phyloP scores from a whole-genome alignment of 2,113 vertebrate species.

The Barnardius zonarius region DNA sequence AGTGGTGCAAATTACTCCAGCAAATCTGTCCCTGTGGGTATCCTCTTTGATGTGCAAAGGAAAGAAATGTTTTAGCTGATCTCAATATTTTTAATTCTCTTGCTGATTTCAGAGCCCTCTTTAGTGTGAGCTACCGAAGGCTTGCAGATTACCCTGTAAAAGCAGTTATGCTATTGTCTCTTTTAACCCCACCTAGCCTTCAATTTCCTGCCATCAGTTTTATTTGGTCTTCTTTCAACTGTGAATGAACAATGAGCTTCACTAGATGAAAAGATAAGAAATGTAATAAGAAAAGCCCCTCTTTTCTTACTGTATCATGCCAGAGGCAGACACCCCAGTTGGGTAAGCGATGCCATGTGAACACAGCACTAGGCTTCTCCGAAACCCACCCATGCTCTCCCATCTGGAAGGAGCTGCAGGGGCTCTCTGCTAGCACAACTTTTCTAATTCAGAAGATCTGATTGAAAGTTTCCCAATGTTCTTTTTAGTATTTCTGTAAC shows the following conservation, averaged over 20 bases:
- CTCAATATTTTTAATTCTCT: slow-evolving; percentile 60
- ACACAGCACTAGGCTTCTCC: fast-evolving
- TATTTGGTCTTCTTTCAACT: slow-evolving; percentile 2
- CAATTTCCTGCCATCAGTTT: slow-evolving; percentile 49
- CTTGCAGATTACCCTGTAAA: neutral
- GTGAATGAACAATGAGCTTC: neutral
- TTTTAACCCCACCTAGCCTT: slow-evolving; percentile 31
- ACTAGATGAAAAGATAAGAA: neutral
- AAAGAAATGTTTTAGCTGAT: slow-evolving; percentile 48
- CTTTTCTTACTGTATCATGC: neutral
- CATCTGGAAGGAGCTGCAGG: neutral
- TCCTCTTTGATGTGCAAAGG: slow-evolving; percentile 51
- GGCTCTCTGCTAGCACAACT: neutral
- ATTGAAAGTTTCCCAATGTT: neutral
- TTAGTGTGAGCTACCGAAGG: slow-evolving; percentile 7
- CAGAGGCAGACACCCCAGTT: fast-evolving
- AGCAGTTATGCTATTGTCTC: slow-evolving; percentile 35
- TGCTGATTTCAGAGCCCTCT: slow-evolving; percentile 21
- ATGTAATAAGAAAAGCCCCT: neutral
- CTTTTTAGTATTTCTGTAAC: neutral
- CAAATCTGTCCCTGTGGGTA: slow-evolving; percentile 52
- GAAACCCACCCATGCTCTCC: fast-evolving
- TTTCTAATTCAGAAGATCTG: neutral
- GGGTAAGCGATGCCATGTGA: fast-evolving
- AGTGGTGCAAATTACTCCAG: slow-evolving; percentile 33